A percentile compares a stretch with the other conserved stretches of the same genome.
These are phyloP conservation scores for Lepetodrilus schrolli DNA, from an alignment of 2,888 invertebrate genomes.

Conservation along the genomic window DNA sequence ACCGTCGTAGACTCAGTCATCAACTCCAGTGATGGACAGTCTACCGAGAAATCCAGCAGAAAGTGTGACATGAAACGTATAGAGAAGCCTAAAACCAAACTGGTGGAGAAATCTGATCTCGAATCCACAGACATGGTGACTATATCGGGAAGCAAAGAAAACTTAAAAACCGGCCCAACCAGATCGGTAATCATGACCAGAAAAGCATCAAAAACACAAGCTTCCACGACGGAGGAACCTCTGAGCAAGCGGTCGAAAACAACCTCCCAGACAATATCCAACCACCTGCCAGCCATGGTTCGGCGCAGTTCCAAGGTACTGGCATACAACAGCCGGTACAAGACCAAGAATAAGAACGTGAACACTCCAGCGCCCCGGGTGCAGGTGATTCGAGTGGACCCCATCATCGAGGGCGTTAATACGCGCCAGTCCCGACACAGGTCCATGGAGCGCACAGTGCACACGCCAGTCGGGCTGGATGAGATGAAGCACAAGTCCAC, in stretches of 20 bases:
- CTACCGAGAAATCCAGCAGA: background rate
- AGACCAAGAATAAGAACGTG: background rate
- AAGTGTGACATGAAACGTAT: background rate
- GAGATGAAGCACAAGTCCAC: background rate
- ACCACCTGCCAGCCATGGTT: conserved; percentile 31
- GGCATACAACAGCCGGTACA: background rate
- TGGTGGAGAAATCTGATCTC: background rate
- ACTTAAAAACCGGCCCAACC: background rate
- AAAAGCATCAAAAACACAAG: background rate
- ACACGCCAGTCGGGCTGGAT: conserved; percentile 31
- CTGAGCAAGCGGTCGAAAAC: background rate
- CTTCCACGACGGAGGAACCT: background rate
- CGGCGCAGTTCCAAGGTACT: conserved; percentile 15
- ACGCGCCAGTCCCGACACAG: background rate
- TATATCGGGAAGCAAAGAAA: background rate
- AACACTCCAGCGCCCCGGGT: conserved; percentile 5
- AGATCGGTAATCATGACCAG: background rate
- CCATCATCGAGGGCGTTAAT: background rate
- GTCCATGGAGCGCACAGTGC: conserved; percentile 32
- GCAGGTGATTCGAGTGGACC: conserved; percentile 34
- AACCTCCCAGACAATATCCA: background rate
- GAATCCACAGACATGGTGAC: background rate
- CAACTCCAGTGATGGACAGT: background rate
- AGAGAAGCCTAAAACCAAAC: no score
- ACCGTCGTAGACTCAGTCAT: background rate